A percentile compares a stretch with the other conserved stretches of the same genome.
phyloP scores from a whole-genome alignment of 1,140 invertebrate genomes.

The Monomorium pharaonis region DNA sequence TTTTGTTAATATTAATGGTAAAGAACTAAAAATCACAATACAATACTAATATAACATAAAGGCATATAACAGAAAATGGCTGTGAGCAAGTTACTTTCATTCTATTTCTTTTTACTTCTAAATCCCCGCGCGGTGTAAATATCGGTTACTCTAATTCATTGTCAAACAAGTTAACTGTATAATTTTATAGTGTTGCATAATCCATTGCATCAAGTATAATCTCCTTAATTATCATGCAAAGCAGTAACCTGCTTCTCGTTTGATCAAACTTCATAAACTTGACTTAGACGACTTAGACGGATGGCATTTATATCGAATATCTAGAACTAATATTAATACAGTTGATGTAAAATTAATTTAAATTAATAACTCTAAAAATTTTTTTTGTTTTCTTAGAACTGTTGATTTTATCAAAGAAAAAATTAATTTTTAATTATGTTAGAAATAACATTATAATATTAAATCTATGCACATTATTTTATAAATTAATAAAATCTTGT shows the following conservation, averaged over 20 bases:
- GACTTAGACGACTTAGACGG: neutral
- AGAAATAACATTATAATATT: neutral
- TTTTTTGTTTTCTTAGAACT: neutral
- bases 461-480: neutral
- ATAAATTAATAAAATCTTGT: neutral
- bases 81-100: too few relatives aligned
- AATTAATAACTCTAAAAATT: neutral
- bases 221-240: slow-evolving; percentile 22
- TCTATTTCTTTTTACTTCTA: too few relatives aligned
- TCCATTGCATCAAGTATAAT: neutral
- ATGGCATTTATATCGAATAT: neutral
- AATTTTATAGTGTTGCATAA: neutral
- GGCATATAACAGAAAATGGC: too few relatives aligned
- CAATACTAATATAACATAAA: too few relatives aligned
- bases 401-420: neutral
- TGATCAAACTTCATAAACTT: neutral
- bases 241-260: neutral
- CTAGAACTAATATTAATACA: neutral
- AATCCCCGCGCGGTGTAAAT: too few relatives aligned
- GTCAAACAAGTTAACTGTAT: neutral
- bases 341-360: neutral
- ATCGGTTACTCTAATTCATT: too few relatives aligned
- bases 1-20: too few relatives aligned
- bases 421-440: neutral
- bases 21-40: too few relatives aligned